Evolutionary conservation across 2,797 vertebrate species (phyloP), one percentile per base, ranked within the genome.

Genomic region (Notoglanidium macrostoma): DNA sequence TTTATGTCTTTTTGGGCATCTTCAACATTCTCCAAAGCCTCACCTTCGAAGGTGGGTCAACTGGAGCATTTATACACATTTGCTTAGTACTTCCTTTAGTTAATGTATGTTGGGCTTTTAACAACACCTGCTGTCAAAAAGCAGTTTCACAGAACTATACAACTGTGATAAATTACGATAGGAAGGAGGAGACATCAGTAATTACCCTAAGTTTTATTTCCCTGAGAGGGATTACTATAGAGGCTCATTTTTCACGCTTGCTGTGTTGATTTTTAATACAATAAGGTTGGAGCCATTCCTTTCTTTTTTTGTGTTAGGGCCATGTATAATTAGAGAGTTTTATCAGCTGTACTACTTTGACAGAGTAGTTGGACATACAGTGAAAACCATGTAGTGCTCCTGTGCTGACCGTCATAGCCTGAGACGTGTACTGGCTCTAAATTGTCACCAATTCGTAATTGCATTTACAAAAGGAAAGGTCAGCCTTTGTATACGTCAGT

Each of bases 161-260:
- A 79, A 11, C 32, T 23, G 54, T 59, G 54, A 23, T 57, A 55
- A 59, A 79, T 79, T 59, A 40, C 55, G 40, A 14, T 23, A 23
- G 21, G 10, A 35, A 76, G n/a, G 49, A 29, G 1, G 1, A 40
- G 32, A 79, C 32, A 59, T 79, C 77, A 59, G 82, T 84, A 78
- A 78, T 85, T 77, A 78, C 73, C 29, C 46, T 21, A 78, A 65
- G 61, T 55, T 23, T 86, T 68, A 44, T 70, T 35, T 79, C 77
- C 32, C 19, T 79, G 19, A 23, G 77, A 32, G 44, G 57, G 61
- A 78, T 65, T 85, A 76, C 55, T 85, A 61, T 73, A 77, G 57
- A 85, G 72, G 72, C 44, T 65, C 21, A 72, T 84, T 84, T 84
- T 70, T 68, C 65, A 84, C 54, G 40, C 54, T 44, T 63, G 23